phyloP scores from a whole-genome alignment of 2,113 vertebrate genomes.

The Phrynosoma platyrhinos region DNA sequence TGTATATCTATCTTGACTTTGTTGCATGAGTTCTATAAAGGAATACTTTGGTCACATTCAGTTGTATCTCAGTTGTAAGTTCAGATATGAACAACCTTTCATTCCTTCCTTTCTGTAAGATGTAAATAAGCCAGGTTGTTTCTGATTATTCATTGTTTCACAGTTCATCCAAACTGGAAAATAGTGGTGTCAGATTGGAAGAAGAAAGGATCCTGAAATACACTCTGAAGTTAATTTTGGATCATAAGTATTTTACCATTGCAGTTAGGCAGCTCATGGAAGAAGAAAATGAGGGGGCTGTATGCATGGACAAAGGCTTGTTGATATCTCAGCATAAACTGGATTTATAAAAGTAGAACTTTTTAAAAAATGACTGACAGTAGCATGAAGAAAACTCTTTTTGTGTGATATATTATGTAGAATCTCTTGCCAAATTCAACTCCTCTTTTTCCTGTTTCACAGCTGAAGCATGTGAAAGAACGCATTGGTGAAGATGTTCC shows the following conservation, averaged over 20 bases:
- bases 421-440: conserved; percentile 37
- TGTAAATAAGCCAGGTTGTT: background rate
- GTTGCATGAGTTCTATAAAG: background rate
- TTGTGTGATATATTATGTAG: background rate
- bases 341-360: background rate
- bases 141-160: background rate
- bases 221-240: background rate
- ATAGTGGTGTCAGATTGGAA: background rate
- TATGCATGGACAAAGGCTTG: background rate
- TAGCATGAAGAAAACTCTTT: background rate
- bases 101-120: background rate
- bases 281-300: too few relatives aligned
- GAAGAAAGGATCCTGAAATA: background rate
- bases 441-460: conserved; percentile 51
- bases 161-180: background rate
- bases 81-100: background rate
- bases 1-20: background rate
- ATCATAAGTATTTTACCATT: background rate
- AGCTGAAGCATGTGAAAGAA: conserved; percentile 94
- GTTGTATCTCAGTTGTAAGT: background rate
- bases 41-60: background rate
- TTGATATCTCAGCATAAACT: background rate
- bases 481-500: conserved; percentile 77
- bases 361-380: background rate
- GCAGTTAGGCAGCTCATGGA: background rate